phyloP scores from a whole-genome alignment of 1,140 invertebrate genomes.

The Periplaneta americana region DNA sequence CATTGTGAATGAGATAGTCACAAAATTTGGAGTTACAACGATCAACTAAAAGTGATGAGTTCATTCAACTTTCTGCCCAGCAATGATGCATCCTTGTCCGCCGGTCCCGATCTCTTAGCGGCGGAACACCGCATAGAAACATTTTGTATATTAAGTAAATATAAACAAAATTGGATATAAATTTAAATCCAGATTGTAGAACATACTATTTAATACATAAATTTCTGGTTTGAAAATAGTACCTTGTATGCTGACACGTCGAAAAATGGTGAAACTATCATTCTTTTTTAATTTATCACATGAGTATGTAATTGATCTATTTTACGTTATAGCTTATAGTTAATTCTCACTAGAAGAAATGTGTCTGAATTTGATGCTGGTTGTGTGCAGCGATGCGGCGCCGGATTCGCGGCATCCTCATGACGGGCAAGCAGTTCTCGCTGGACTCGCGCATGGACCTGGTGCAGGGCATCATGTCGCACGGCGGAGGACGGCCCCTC shows the following conservation, averaged over 20 bases:
- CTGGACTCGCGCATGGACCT: slow-evolving; percentile 87
- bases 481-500: neutral
- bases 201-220: neutral
- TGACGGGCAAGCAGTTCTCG: slow-evolving; percentile 85
- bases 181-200: neutral
- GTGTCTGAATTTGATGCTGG: neutral
- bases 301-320: neutral
- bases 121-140: too few species aligned
- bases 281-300: neutral
- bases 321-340: neutral
- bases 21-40: too few species aligned
- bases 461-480: slow-evolving; percentile 52
- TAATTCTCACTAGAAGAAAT: neutral
- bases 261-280: neutral
- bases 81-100: too few species aligned
- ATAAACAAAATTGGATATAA: too few species aligned
- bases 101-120: too few species aligned
- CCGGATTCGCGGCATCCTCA: slow-evolving; percentile 77
- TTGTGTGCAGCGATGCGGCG: slow-evolving; percentile 61
- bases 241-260: neutral
- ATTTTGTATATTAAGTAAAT: too few species aligned
- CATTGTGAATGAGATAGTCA: too few species aligned
- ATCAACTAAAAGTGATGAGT: too few species aligned
- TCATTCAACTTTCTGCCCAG: too few species aligned
- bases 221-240: too few species aligned